Conservation (phyloP, 2,113 vertebrate genomes). For the Beaufortia kweichowensis region DNA sequence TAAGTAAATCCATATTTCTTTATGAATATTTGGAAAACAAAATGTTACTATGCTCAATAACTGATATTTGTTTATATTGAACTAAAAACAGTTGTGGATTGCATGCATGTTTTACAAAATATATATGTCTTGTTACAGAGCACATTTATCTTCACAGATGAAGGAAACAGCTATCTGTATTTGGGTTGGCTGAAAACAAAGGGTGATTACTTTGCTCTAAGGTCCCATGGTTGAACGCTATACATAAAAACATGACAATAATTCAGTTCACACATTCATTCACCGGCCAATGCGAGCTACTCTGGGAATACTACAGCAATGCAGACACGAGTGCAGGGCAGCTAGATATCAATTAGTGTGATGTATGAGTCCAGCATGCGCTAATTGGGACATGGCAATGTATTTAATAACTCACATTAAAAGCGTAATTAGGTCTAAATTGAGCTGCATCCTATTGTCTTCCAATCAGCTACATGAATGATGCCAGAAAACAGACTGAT, state of each 20-base stretch:
- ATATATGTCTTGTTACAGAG: neutral
- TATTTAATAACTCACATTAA: constrained; percentile 81
- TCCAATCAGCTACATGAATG: constrained; percentile 63
- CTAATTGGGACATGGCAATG: constrained; percentile 80
- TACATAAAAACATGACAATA: constrained; percentile 42
- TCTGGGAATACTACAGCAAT: constrained; percentile 63
- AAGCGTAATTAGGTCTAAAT: constrained; percentile 76
- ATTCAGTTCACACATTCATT: constrained; percentile 21
- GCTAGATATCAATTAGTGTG: constrained; percentile 78
- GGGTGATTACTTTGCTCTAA: constrained; percentile 9
- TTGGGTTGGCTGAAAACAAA: constrained; percentile 22
- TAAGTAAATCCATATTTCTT: too few species aligned
- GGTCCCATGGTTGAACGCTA: constrained; percentile 4
- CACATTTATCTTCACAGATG: neutral
- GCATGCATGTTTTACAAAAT: too few species aligned
- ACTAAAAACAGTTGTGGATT: too few species aligned
- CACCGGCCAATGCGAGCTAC: constrained; percentile 39
- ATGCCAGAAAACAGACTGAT: constrained; percentile 65
- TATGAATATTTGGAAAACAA: too few species aligned
- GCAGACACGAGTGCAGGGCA: constrained; percentile 64
- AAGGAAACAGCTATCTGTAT: constrained; percentile 1
- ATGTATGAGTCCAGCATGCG: constrained; percentile 70
- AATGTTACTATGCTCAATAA: too few species aligned
- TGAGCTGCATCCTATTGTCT: constrained; percentile 72
- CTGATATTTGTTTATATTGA: too few species aligned